Percentiles rank a stretch among this genome's conserved stretches.
These are phyloP conservation scores for Halesus radiatus DNA, from an alignment of 1,140 invertebrate species.

Conservation along the genomic window DNA sequence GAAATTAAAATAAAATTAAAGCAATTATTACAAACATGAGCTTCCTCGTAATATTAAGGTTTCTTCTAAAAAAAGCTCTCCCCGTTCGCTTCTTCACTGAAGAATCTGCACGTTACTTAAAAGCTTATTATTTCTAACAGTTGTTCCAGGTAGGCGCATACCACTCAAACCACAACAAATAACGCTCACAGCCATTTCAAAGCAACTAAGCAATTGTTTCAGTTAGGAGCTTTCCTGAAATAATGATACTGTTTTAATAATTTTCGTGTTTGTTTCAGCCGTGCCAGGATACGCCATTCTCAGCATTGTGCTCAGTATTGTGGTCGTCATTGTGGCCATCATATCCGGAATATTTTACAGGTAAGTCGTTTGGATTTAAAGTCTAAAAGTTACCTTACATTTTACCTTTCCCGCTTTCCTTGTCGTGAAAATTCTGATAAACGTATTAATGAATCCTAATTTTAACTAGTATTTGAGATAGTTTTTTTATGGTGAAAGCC, in stretches of 20 bases:
- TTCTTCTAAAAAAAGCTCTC: too few relatives aligned
- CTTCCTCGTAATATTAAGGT: too few relatives aligned
- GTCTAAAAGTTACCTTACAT: not conserved
- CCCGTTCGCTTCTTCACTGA: not conserved
- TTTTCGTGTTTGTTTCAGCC: conserved; percentile 72
- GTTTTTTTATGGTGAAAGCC: too few relatives aligned
- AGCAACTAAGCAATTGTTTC: not conserved
- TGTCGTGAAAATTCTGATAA: too few relatives aligned
- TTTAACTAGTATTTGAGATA: too few relatives aligned
- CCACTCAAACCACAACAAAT: not conserved
- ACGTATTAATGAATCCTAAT: too few relatives aligned
- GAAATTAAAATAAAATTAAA: too few relatives aligned
- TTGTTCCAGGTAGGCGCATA: not conserved
- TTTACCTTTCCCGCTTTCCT: not conserved
- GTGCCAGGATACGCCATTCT: conserved; percentile 88
- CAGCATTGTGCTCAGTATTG: conserved; percentile 75
- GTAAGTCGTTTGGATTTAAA: conserved; percentile 20
- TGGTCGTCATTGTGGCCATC: conserved; percentile 82
- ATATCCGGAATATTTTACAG: conserved; percentile 80
- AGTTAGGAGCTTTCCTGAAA: too few relatives aligned
- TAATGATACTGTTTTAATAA: too few relatives aligned
- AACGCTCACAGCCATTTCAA: not conserved
- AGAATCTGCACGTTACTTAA: not conserved
- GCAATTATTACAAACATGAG: too few relatives aligned
- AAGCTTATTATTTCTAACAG: not conserved